Base-by-base conservation (phyloP, 2,113 vertebrate species). In the Callocephalon fimbriatum region DNA sequence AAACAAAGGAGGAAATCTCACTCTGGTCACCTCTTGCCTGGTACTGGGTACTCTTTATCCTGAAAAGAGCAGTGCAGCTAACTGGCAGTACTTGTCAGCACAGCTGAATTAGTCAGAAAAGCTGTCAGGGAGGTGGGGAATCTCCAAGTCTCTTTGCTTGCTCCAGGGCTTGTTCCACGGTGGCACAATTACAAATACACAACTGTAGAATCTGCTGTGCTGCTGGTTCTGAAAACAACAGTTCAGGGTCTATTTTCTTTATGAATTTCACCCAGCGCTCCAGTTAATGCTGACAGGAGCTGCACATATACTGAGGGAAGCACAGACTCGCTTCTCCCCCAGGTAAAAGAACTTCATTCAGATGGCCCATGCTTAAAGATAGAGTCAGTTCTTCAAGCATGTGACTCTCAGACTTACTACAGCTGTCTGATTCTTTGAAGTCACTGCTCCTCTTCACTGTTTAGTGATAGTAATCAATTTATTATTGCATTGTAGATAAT, bases 111-210 rank as follows among this genome's bases (percentile, higher is more conserved):
- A 51, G 71, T 73, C 79, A 91, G 93, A 82, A 82, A 80, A 90
- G 74, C 85, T 95, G 85, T 77, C 80, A 58, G 74, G 81, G 90
- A 90, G 67, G 92, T 88, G 90, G 66, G 87, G 82, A 90, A 90
- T 79, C 93, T 96, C 86, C 67, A 45, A 79, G 71, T 26, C 40
- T 85, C 95, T 91, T 68, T 66, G 74, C 29, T 8, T 79, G 87
- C 93, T 95, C 66, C 92, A 17, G 81, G 87, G 85, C 66, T 93
- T 40, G 73, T 85, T 95, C 73, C 37, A 2, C 26, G 0, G 1
- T n/a, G 65, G 77, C 83, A 92, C 94, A 71, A 87, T 80, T 93
- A 84, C 51, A 94, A 47, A 83, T 26, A 53, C 25, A 59, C 74
- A 47, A 84, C 72, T 62, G 65, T 53, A 82, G 81, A 85, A 83